Evolutionary conservation across 1,140 invertebrate species (phyloP).

Genomic region (Brachionus rubens): DNA sequence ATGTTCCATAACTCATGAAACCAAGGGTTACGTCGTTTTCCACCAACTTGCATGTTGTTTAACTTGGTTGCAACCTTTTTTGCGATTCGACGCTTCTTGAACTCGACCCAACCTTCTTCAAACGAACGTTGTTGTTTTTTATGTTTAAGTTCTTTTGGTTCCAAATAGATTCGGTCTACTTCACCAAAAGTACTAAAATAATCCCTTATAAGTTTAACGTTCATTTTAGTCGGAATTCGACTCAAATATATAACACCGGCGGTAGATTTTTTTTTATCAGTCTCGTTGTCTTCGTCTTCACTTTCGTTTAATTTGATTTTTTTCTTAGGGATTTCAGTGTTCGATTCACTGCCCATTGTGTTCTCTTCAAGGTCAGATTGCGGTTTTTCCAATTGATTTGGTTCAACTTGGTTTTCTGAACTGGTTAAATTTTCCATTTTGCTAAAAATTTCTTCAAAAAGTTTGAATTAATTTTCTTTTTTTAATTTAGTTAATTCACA

Average conservation of each 20-base stretch:
- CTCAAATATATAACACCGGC: conserved; percentile 43
- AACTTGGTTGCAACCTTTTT: conserved; percentile 22
- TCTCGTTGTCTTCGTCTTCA: conserved; percentile 6
- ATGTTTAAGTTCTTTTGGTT: conserved; percentile 14
- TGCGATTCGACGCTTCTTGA: conserved; percentile 21
- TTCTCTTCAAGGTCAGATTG: background rate
- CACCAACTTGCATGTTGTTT: conserved; percentile 42
- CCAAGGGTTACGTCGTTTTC: conserved; percentile 35
- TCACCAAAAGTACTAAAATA: conserved; percentile 38
- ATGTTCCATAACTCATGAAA: conserved; percentile 44
- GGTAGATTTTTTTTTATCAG: conserved; percentile 2
- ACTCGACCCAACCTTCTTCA: conserved; percentile 46
- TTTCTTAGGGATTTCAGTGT: background rate
- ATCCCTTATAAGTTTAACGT: conserved; percentile 35
- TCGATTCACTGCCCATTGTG: background rate
- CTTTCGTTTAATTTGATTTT: background rate
- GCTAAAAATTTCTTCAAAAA: too few relatives aligned
- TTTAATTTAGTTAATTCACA: too few relatives aligned
- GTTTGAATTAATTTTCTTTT: too few relatives aligned
- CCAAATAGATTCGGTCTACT: conserved; percentile 43
- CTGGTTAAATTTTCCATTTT: too few relatives aligned
- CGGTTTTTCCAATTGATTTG: background rate
- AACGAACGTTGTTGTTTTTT: conserved; percentile 32
- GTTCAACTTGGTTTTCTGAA: too few relatives aligned
- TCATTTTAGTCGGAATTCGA: conserved; percentile 44